Evolutionary conservation across 2,113 vertebrate genomes (phyloP), one percentile per base, ranked within the genome.

Genomic region (Sterrhoptilus dennistouni): DNA sequence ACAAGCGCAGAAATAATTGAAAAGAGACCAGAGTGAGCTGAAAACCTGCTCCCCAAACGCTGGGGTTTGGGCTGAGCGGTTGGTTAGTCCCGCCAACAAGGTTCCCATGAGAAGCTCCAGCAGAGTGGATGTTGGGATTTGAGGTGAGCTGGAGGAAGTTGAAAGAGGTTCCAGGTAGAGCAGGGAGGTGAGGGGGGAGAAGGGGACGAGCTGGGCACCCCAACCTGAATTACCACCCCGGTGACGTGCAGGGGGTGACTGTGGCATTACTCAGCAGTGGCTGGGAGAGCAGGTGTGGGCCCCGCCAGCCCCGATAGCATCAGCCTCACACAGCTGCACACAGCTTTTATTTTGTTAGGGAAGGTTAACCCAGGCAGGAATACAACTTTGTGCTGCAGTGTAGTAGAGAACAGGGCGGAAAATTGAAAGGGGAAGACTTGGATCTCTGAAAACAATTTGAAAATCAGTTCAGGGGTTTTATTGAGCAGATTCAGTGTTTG

Each of bases 121-220:
- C 36, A 83, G 88, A 93, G 91, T 84, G 80, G 93, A 83, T 95
- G 83, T 1, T 93, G 93, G 93, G 86, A 54, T 95, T 83, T 96
- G 96, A 97, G 94, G 96, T 92, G 94, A 97, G 94, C 94, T 96
- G 96, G 96, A 96, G 96, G 95, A 96, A 92, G 94, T 97, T 97
- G 96, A 95, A 96, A 97, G 96, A 78, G 86, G 74, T 86, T 86
- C 28, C 64, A 81, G 76, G 89, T 17, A 52, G 25, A 93, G 89
- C 54, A 80, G 83, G 64, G 83, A 86, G 90, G 79, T 56, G 89
- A 78, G 53, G 60, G 60, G 94, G 87, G 65, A 94, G 80, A 71
- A 81, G 83, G 93, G 93, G 91, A 91, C 91, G 63, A 75, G 87
- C 64, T 47, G 83, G 86, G 94, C 91, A 91, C 64, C 64, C 94